These are phyloP conservation scores for Leiothrix lutea DNA, from an alignment of 2,113 vertebrate species.

Conservation along the genomic window DNA sequence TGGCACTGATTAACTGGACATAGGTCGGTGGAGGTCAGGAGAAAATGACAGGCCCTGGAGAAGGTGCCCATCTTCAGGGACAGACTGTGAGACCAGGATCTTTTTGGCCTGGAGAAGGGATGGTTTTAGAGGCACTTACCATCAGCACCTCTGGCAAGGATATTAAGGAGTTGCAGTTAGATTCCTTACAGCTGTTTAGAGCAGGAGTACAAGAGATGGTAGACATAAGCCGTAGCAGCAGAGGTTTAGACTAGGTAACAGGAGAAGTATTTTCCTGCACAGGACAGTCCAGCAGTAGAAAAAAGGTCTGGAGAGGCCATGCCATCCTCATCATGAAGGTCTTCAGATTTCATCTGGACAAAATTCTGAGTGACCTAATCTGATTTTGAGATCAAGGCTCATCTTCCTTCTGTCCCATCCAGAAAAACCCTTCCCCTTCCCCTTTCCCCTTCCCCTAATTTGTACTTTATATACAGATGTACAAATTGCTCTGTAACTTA, in stretches of 20 bases:
- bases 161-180: not conserved
- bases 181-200: not conserved
- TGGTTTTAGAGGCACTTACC: not conserved
- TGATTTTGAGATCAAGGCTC: not conserved
- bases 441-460: not conserved
- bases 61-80: not conserved
- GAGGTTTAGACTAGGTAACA: not conserved
- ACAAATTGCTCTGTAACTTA: not conserved
- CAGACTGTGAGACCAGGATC: rapidly evolving
- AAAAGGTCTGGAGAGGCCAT: not conserved
- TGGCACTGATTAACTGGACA: not conserved
- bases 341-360: not conserved
- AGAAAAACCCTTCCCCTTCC: not conserved
- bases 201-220: not conserved
- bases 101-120: not conserved
- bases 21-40: not conserved
- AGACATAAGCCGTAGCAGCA: not conserved
- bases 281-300: not conserved
- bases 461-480: not conserved
- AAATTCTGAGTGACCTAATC: not conserved
- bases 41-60: not conserved
- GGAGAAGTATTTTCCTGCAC: not conserved
- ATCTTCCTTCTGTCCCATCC: not conserved
- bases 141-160: not conserved
- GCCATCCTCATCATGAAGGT: not conserved